Evolutionary conservation across 2,113 vertebrate genomes (phyloP).

Genomic region (Heptranchias perlo): DNA sequence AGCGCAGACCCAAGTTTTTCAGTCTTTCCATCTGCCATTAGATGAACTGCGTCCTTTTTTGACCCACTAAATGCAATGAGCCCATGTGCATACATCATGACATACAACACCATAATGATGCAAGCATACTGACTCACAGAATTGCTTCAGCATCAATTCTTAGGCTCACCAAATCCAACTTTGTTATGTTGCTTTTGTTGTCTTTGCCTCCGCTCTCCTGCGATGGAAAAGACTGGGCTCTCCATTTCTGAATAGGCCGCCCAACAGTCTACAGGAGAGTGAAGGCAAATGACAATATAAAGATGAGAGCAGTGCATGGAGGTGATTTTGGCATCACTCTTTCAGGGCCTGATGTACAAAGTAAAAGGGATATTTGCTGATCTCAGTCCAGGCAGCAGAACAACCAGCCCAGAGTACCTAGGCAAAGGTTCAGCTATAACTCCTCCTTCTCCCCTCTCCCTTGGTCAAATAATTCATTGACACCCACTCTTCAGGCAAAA

Average conservation of each 20-base stretch:
- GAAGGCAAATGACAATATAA: background rate
- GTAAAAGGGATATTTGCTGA: background rate
- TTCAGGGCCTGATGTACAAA: background rate
- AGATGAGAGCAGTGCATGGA: background rate
- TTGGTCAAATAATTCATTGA: background rate
- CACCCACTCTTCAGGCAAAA: background rate
- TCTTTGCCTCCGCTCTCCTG: background rate
- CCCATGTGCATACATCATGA: background rate
- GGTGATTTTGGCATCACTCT: background rate
- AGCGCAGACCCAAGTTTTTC: background rate
- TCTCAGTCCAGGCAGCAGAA: background rate
- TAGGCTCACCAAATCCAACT: background rate
- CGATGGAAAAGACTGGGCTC: background rate
- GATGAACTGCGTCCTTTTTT: background rate
- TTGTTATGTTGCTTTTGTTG: background rate
- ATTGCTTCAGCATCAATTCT: background rate
- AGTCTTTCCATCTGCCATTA: background rate
- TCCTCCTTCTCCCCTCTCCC: background rate
- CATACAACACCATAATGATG: background rate
- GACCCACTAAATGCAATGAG: background rate
- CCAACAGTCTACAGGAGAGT: background rate
- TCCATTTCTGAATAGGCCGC: background rate
- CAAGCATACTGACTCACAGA: background rate
- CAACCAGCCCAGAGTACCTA: background rate
- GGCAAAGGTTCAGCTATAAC: background rate